Conservation (phyloP, 2,113 vertebrate genomes). For the Caranx ignobilis region DNA sequence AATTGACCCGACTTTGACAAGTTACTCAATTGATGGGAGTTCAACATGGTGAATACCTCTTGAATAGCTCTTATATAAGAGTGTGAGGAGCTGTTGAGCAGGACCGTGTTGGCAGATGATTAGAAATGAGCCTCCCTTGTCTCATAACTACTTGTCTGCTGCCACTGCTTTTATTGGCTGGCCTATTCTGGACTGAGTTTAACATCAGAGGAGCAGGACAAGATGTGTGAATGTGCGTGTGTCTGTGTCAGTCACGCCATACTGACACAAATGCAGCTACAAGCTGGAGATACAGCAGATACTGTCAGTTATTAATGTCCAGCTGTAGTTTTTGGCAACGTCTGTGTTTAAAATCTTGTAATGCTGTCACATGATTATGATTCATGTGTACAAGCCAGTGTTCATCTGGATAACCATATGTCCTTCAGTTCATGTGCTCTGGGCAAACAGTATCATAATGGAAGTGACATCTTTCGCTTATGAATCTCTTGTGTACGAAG, state of each 20-base stretch:
- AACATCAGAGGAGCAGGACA: background rate
- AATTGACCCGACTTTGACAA: slow-evolving; percentile 21
- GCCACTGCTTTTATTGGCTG: slow-evolving; percentile 54
- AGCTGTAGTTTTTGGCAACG: background rate
- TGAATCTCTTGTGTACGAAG: background rate
- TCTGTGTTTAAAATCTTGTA: background rate
- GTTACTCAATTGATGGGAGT: slow-evolving; percentile 16
- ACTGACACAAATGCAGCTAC: background rate
- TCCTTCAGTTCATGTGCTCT: background rate
- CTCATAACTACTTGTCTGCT: slow-evolving; percentile 30
- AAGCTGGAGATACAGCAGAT: background rate
- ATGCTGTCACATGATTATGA: background rate
- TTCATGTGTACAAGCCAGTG: background rate
- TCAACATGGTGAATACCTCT: slow-evolving; percentile 4
- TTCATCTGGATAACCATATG: background rate
- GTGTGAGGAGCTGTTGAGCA: slow-evolving; percentile 6
- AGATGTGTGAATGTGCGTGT: slow-evolving; percentile 21
- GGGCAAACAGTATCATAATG: background rate
- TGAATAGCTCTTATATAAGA: slow-evolving; percentile 23
- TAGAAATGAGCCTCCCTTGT: slow-evolving; percentile 30
- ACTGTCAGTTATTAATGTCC: background rate
- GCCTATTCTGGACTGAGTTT: slow-evolving; percentile 30
- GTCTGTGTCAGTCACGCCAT: background rate
- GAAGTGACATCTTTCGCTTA: background rate
- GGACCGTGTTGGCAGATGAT: slow-evolving; percentile 3